Evolutionary conservation across 2,888 invertebrate genomes (phyloP).

Genomic region (Atrina japonica): DNA sequence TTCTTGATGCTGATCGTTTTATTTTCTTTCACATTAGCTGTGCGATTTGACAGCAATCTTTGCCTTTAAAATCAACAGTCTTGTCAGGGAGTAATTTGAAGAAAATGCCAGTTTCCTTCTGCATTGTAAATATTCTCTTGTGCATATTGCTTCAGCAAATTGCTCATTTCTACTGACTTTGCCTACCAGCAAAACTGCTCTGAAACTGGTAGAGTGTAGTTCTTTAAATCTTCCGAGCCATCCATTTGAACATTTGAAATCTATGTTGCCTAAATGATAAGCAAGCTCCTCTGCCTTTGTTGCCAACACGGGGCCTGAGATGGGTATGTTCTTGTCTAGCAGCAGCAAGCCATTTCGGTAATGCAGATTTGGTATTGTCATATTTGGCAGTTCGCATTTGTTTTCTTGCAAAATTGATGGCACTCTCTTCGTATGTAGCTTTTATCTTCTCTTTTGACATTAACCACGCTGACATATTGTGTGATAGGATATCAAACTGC

Average conservation of each 20-base stretch:
- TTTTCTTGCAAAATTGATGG: constrained; percentile 14
- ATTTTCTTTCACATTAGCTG: too few relatives aligned
- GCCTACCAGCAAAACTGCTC: too few relatives aligned
- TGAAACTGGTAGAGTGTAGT: constrained; percentile 44
- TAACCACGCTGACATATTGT: constrained; percentile 21
- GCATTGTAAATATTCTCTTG: too few relatives aligned
- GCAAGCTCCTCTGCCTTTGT: constrained; percentile 39
- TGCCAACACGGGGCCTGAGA: constrained; percentile 32
- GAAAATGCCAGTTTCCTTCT: too few relatives aligned
- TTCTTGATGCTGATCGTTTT: too few relatives aligned
- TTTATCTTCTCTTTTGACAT: constrained; percentile 11
- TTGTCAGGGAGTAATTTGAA: too few relatives aligned
- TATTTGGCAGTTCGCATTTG: background rate
- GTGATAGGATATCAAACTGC: constrained; percentile 4
- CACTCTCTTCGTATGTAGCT: background rate
- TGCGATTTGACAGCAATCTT: too few relatives aligned
- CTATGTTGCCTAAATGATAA: constrained; percentile 15
- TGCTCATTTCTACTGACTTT: too few relatives aligned
- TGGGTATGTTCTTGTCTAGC: constrained; percentile 10
- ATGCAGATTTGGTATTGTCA: constrained; percentile 2
- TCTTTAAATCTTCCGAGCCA: constrained; percentile 47
- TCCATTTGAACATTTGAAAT: constrained; percentile 41
- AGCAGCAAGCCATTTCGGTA: constrained; percentile 22
- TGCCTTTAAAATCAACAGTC: too few relatives aligned
- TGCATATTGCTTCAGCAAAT: too few relatives aligned